A percentile compares a stretch with the other conserved stretches of the same genome.
These are phyloP conservation scores for Drosophila paucipuncta DNA, from an alignment of 2,888 invertebrate genomes.

Conservation along the genomic window DNA sequence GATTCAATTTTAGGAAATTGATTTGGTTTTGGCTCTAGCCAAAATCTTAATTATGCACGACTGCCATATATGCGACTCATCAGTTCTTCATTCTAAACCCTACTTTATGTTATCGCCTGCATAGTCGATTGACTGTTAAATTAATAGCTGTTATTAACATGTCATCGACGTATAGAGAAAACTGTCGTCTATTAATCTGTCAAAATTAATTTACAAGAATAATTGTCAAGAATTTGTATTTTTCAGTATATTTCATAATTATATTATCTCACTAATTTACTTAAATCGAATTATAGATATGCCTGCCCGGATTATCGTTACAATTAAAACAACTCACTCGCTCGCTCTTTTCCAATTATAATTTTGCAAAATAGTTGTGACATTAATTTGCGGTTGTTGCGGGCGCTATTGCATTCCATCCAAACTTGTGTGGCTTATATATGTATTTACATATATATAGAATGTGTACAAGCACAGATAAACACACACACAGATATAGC, in stretches of 20 bases:
- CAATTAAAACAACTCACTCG: slow-evolving; percentile 28
- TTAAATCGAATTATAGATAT: slow-evolving; percentile 37
- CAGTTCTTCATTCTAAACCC: not conserved
- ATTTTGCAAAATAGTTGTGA: slow-evolving; percentile 16
- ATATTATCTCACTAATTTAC: slow-evolving; percentile 37
- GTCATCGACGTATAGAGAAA: not conserved
- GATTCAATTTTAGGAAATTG: slow-evolving; percentile 50
- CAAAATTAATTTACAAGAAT: not conserved
- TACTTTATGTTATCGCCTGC: not conserved
- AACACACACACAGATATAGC: not conserved
- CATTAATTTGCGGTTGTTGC: slow-evolving; percentile 16
- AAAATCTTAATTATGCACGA: slow-evolving; percentile 29
- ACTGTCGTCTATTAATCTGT: not conserved
- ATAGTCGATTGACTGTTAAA: not conserved
- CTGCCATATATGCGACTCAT: not conserved
- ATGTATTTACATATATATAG: not conserved
- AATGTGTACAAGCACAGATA: not conserved
- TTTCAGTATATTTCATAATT: slow-evolving; percentile 10
- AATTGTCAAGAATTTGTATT: not conserved
- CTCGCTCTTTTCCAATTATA: slow-evolving; percentile 31
- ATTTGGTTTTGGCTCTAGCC: slow-evolving; percentile 33
- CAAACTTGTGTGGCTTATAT: slow-evolving; percentile 32
- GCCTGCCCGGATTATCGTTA: slow-evolving; percentile 4
- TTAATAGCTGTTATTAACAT: not conserved
- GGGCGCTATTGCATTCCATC: slow-evolving; percentile 8